Base-by-base conservation (phyloP, 2,888 invertebrate species). In the Agrochola circellaris region DNA sequence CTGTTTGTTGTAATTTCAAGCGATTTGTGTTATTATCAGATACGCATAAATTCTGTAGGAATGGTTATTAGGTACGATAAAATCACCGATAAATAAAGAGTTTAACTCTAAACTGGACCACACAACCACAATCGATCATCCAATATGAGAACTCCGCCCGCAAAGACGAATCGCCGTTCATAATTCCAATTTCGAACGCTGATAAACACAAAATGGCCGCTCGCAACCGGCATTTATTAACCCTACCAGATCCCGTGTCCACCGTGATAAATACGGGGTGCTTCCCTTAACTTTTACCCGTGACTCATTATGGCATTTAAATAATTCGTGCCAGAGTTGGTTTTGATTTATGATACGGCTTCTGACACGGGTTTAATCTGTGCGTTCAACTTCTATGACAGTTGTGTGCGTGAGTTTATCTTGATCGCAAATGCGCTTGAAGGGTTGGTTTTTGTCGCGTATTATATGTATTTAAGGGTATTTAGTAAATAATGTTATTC, bases 241-340 rank as follows among this genome's bases (percentile, higher is more conserved):
- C 95, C 95, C 94, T 94, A 92, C 92, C 91, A 92, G 94, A 95
- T 94, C 94, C 92, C 87, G 89, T 92, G 93, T 93, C 94, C 93
- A 89, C 92, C 89, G 93, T 95, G 95, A 95, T 95, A 95, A 96
- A 94, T 94, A 94, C 94, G 89, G 93, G 88, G 93, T 92, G 94
- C 92, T 94, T 93, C 92, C 91, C 92, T 92, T 92, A 93, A 94
- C 94, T 93, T 94, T 95, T 94, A 91, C 93, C 92, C 95, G 93
- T 94, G 94, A 95, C 94, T 96, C 96, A 97, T 97, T 97, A 97
- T 95, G 94, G 95, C 93, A 95, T 96, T 96, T 96, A 96, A 97
- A 97, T 97, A 97, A 96, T 96, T 96, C 95, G 94, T 92, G 92
- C 87, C 87, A 79, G 90, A 90, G 87, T 92, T 93, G 89, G 92